Evolutionary conservation across 2,888 invertebrate genomes (phyloP), one percentile per base, ranked within the genome.

Genomic region (Pollenia angustigena): DNA sequence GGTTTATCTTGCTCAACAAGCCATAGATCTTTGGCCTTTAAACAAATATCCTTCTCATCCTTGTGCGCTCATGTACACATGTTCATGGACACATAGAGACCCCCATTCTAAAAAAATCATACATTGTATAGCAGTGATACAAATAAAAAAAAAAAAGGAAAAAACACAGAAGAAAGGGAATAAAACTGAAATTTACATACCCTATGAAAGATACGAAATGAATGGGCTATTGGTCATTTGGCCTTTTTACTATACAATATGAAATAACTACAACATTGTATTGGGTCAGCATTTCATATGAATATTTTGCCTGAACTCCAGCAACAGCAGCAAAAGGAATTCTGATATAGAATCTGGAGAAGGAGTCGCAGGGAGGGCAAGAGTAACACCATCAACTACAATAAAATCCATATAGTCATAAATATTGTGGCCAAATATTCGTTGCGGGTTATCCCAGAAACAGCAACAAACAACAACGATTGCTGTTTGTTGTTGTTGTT

Each of bases 371-470:
- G 68, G 32, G 32, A 18, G 48, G 52, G 68, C 40, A 71, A 60
- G 60, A 86, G 72, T 66, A 83, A 71, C 83, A 85, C 66, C 87
- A 82, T 74, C 72, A 88, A 82, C 83, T 92, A 90, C 91, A 91
- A 92, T 91, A 92, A 92, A 92, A 92, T 90, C 92, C 90, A 91
- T 92, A 90, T 89, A 90, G 90, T 90, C 91, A 91, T 91, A 91
- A 92, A 91, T 91, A 90, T 90, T 84, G 62, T 81, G 90, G 90
- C 91, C 91, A 90, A 89, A 90, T 90, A 91, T 89, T 92, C 90
- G 91, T 91, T 92, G 91, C 91, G 92, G 92, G 92, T 91, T 91
- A 90, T 90, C 84, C 87, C 87, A 74, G 80, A 48, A 69, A 82
- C 48, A 79, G 71, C 66, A 71, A 71, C 62, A 76, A 81, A 81